A percentile compares a stretch with the other conserved stretches of the same genome.
Conservation (phyloP, 2,797 vertebrate genomes). For the Chrysocyon brachyurus region DNA sequence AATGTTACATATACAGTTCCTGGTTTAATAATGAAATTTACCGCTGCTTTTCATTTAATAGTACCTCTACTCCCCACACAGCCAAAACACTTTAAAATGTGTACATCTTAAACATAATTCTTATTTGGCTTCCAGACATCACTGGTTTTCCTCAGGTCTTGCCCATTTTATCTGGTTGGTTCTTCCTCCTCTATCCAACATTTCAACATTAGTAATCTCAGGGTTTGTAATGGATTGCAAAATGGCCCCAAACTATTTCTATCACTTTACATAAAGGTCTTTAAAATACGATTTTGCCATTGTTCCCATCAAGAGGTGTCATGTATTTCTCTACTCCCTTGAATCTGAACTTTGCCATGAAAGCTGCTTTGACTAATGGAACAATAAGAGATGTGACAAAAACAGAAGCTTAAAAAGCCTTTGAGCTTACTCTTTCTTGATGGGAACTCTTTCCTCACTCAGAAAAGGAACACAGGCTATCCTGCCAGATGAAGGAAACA, state of each 20-base stretch:
- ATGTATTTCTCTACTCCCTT: slow-evolving; percentile 5
- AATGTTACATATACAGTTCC: neutral
- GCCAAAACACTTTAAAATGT: neutral
- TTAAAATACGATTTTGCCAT: neutral
- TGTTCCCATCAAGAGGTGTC: neutral
- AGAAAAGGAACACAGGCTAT: neutral
- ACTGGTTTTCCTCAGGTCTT: neutral
- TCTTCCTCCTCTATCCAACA: neutral
- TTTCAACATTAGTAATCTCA: slow-evolving; percentile 14
- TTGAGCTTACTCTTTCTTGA: neutral
- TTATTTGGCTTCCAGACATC: slow-evolving; percentile 30
- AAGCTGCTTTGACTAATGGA: neutral
- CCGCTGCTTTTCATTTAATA: neutral
- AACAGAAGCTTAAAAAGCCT: neutral
- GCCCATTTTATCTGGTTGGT: neutral
- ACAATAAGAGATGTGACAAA: neutral
- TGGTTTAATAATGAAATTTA: neutral
- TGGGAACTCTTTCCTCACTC: neutral
- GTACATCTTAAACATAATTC: neutral
- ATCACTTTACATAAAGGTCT: neutral
- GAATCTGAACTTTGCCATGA: neutral
- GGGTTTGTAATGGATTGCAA: neutral
- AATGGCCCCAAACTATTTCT: slow-evolving; percentile 29
- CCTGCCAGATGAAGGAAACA: neutral
- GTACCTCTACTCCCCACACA: neutral